Base-by-base conservation (phyloP, 2,888 invertebrate species). In the Autographa pulchrina region DNA sequence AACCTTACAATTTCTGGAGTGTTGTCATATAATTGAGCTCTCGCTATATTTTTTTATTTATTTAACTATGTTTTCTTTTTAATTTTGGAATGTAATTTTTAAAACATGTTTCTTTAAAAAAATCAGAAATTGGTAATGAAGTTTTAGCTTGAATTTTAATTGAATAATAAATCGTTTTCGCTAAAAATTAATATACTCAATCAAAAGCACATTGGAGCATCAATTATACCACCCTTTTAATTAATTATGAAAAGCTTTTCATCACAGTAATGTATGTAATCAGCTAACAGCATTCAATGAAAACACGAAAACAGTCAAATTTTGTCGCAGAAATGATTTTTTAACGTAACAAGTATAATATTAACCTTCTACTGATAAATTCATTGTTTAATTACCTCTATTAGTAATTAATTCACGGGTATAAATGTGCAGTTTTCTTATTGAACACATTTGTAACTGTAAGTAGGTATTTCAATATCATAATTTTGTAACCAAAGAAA, bases 201-300 rank as follows among this genome's bases (percentile, higher is more conserved):
- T 62, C 20, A 61, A 41, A 64, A 65, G 31, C 16, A 41, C 16
- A 43, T 43, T 61, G 41, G 54, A 56, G 43, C 14, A 65, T 20
- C 41, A 65, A 41, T n/a, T 35, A n/a, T 66, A 62, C 35, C 13
- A 35, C 9, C n/a, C 48, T 52, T 59, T 58, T 59, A 62, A 68
- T 67, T 70, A 68, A 73, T 77, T 65, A 73, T 80, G 63, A 68
- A 72, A 59, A 74, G 63, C 72, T 69, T 66, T 77, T 70, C 71
- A 74, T 68, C 65, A 65, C 38, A 48, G 62, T 74, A 73, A 72
- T 77, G 65, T 31, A 41, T 54, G 54, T 77, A 82, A 75, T 77
- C 72, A 62, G 77, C 74, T 80, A 70, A 73, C 65, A 71, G 72
- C 48, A 66, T 71, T 64, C 66, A 59, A 20, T 16, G 52, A 60